Base-by-base conservation (phyloP, 2,797 vertebrate species). In the Pithecia hirsuta region DNA sequence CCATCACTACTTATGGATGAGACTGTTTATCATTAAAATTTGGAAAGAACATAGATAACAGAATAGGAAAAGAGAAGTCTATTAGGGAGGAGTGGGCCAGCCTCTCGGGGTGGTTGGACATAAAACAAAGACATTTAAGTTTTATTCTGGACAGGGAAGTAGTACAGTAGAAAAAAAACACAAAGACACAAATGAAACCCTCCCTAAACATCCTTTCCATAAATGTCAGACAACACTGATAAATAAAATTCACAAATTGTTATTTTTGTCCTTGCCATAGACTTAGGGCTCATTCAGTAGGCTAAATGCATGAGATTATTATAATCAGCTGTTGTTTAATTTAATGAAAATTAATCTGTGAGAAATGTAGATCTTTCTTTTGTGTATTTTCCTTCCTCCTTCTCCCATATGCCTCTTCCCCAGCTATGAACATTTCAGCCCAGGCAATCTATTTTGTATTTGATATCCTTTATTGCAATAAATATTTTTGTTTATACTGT, bases 391-490 rank as follows among this genome's bases (percentile, higher is more conserved):
- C 44, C 85, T 79, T 90, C 24, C 22, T 55, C 24, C 26, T 20
- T 79, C 7, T 20, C 5, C 33, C 2, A n/a, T 64, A 92, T 2
- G 17, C 61, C 28, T 59, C 7, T 89, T 95, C 19, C 22, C 13
- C 17, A 52, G 50, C 7, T 39, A 57, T 72, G 13, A 41, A 33
- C 19, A 86, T 85, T 87, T 83, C 15, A 67, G 20, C 19, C 26
- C 19, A 19, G 81, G 17, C 5, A 75, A 95, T 59, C 17, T 78
- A 95, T 84, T 86, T 93, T 90, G 44, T 80, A 86, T 95, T 86
- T 90, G 74, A 91, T 82, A 72, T 57, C 11, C 6, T 85, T 90
- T 93, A 91, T 95, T 76, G 14, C 24, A 89, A 61, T 93, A 87
- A 70, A 84, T 83, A 88, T 41, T 82, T 95, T 59, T 94, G 12